Base-by-base conservation (phyloP, 2,888 invertebrate species). In the Leucoptera coffeella region DNA sequence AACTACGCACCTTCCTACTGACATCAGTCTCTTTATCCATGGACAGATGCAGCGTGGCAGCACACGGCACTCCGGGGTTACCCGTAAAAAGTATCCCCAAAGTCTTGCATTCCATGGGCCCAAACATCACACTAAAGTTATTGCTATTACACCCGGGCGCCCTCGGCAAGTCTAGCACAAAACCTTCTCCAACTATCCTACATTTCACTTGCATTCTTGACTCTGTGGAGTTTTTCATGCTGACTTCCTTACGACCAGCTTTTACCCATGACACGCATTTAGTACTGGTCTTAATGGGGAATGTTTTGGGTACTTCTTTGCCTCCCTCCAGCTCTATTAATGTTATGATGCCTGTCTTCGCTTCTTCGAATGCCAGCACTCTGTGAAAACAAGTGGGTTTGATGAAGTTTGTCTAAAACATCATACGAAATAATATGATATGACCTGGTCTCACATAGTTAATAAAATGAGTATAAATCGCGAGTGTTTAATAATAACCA, bases 201-300 rank as follows among this genome's bases (percentile, higher is more conserved):
- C 62, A 64, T 12, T 56, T 41, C 3, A 65, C 41, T 12, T 58
- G 50, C 9, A 65, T 35, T 37, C 56, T 62, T 26, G 47, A 58
- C 14, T 61, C 45, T 0, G 45, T 43, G 0, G 40, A 43, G 30
- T 65, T 69, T 35, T 64, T 64, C 28, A 69, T 31, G 27, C 59
- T 65, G 2, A 69, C 39, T 26, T 67, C 64, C 28, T 61, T 67
- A 5, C 59, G 38, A 2, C 57, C 65, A 0, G 48, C 28, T 2
- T 56, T 44, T 3, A 65, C 55, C 58, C 61, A 69, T 0, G 64
- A 60, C 33, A 69, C 39, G 1, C 40, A 39, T 19, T 38, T 45
- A 33, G 47, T 40, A 30, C 53, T 67, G 0, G 61, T 62, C 32
- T 64, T 62, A 12, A 69, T 53, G 0, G 67, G 67, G 32, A 67